Evolutionary conservation across 2,888 invertebrate genomes (phyloP).

Genomic region (Tetragnatha montana): DNA sequence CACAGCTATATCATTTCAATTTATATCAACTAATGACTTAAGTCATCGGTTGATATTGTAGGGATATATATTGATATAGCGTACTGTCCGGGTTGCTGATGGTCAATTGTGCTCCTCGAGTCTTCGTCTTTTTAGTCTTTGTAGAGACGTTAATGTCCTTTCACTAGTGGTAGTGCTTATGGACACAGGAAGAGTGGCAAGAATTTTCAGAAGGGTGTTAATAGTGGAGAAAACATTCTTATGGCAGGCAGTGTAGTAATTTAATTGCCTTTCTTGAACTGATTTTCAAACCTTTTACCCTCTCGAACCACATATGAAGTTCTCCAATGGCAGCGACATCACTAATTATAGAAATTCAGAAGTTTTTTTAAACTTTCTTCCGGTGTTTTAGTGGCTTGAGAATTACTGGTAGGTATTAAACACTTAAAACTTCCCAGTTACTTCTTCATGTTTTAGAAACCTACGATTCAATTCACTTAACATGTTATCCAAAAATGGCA

Average conservation of each 20-base stretch:
- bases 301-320: neutral
- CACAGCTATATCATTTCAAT: too few relatives aligned
- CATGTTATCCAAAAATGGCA: too few relatives aligned
- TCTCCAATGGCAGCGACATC: neutral
- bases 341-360: neutral
- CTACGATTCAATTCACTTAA: too few relatives aligned
- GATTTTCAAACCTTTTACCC: neutral
- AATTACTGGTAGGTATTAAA: too few relatives aligned
- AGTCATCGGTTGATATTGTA: too few relatives aligned
- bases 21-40: too few relatives aligned
- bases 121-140: neutral
- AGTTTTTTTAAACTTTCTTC: neutral
- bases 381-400: neutral
- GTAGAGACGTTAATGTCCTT: neutral
- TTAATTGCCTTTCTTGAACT: neutral
- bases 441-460: too few relatives aligned
- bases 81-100: neutral
- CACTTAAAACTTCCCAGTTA: too few relatives aligned
- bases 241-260: neutral
- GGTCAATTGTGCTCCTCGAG: neutral
- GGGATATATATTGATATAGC: too few relatives aligned
- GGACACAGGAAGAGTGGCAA: neutral
- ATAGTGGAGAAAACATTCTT: neutral
- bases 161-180: neutral
- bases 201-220: neutral